A percentile compares a stretch with the other conserved stretches of the same genome.
phyloP scores from a whole-genome alignment of 2,797 vertebrate species.

The Okamejei kenojei region DNA sequence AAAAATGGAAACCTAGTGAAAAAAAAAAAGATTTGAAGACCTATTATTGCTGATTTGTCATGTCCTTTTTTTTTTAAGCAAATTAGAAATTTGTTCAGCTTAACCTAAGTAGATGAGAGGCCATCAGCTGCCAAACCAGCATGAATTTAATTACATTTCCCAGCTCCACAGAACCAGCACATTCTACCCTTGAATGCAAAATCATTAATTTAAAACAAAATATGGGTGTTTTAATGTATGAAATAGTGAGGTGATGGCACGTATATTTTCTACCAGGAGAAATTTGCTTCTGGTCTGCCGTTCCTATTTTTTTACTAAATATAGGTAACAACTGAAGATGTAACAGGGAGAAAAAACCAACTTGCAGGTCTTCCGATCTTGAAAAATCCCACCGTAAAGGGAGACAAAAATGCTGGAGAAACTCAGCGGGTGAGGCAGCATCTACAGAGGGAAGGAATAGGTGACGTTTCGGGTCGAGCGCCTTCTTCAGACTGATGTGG shows the following conservation, averaged over 20 bases:
- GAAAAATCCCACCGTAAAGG: no score
- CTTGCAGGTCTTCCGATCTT: neutral
- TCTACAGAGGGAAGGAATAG: no score
- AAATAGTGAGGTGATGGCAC: neutral
- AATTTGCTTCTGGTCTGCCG: neutral
- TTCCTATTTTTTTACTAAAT: neutral
- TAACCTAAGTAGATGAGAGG: constrained; percentile 14
- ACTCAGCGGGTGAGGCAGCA: no score
- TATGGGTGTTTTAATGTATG: neutral
- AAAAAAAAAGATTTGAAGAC: neutral
- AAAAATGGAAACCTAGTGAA: neutral
- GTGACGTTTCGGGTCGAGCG: no score
- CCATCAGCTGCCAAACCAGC: neutral
- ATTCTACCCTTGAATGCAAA: neutral
- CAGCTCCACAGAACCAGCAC: constrained; percentile 2
- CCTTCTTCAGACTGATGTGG: no score
- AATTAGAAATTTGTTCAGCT: constrained; percentile 22
- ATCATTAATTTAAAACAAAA: constrained; percentile 15
- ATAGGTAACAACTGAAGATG: neutral
- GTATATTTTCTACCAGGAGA: no score
- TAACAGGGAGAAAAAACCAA: neutral
- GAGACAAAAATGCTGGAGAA: no score
- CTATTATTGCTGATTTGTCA: constrained; percentile 4
- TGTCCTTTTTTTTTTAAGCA: neutral
- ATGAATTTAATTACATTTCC: constrained; percentile 30